Evolutionary conservation across 2,113 vertebrate genomes (phyloP).

Genomic region (Stictonetta naevosa): DNA sequence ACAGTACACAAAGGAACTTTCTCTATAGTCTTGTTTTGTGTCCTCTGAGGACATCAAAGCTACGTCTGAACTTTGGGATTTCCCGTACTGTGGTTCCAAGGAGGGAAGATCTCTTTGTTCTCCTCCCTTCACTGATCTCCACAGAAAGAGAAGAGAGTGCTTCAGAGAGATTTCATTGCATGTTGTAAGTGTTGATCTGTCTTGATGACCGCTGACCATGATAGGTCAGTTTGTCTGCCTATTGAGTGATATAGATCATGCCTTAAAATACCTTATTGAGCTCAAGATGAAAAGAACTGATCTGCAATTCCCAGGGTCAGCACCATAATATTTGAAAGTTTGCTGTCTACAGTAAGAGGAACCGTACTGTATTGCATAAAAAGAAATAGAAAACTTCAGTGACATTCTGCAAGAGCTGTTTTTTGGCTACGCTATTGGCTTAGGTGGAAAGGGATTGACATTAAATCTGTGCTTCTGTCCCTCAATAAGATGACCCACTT

Average conservation of each 20-base stretch:
- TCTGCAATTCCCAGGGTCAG: not conserved
- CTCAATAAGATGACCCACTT: not conserved
- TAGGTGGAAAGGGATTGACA: not conserved
- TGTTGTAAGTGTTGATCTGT: not conserved
- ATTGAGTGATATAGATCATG: not conserved
- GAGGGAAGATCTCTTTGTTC: not conserved
- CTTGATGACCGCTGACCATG: not conserved
- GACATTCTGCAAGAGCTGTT: not conserved
- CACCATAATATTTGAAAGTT: not conserved
- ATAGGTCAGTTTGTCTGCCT: not conserved
- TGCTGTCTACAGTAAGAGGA: not conserved
- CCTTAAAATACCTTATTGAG: not conserved
- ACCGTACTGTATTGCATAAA: not conserved
- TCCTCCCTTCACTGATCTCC: not conserved
- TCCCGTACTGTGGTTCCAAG: not conserved
- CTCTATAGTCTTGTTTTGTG: not conserved
- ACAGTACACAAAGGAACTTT: not conserved
- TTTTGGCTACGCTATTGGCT: not conserved
- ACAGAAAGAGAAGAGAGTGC: not conserved
- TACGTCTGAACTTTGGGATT: not conserved
- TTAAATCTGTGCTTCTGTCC: not conserved
- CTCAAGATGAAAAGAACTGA: not conserved
- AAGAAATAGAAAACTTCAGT: not conserved
- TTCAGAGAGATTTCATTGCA: not conserved
- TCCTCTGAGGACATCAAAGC: not conserved